Evolutionary conservation across 1,140 invertebrate genomes (phyloP), one percentile per base, ranked within the genome.

Genomic region (Grapholita molesta): DNA sequence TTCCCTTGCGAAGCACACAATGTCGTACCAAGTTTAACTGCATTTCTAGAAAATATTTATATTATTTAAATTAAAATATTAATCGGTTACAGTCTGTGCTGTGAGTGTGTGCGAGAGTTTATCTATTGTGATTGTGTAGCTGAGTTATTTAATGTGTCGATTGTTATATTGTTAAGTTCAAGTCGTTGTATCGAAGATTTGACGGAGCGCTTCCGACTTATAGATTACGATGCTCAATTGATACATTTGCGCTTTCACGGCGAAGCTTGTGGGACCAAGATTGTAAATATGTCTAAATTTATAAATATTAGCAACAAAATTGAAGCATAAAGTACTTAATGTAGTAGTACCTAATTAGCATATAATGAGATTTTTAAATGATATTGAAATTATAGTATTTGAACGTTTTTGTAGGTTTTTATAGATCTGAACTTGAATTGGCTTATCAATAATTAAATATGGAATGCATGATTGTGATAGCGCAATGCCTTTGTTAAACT

Each of bases 1-100:
- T 64, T 68, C 76, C 72, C 69, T 4, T 64, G 3, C 76, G 76
- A 71, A 77, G 71, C 78, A 77, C 78, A 65, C 73, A 67, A 85
- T 81, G 89, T 91, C 89, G 89, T 91, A 91, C 89, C 89, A 83
- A 85, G 85, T 90, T 79, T 65, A 85, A 91, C 82, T 91, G 89
- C 89, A 91, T 91, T 91, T 91, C 80, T 90, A 91, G 84, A 82
- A 61, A 79, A 75, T 89, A 90, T 89, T 89, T 88, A 88, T 88
- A 80, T 85, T 84, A 86, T 86, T 89, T 89, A 89, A 89, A 89
- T 83, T 83, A 89, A 86, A 83, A 70, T 85, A 79, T 80, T 81
- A 78, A 84, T 87, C 77, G 83, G 79, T 79, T 83, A 79, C 77
- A 81, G 85, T 85, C 55, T 82, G 85, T 85, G 85, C 85, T 89